Evolutionary conservation across 1,140 invertebrate species (phyloP).

Genomic region (Dufourea novaeangliae): DNA sequence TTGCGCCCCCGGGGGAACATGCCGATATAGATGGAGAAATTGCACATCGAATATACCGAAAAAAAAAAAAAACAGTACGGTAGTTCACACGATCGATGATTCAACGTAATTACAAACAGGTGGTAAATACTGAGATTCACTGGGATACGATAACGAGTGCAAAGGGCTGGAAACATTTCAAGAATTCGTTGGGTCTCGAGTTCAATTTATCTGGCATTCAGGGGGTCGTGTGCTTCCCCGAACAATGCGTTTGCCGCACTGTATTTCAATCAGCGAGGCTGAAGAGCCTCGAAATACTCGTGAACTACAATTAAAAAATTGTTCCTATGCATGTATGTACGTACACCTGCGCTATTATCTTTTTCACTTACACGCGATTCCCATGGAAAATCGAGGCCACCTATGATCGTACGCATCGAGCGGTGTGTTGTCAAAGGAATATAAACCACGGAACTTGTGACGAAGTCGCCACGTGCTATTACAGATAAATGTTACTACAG

Average conservation of each 20-base stretch:
- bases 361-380: too few species aligned
- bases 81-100: neutral
- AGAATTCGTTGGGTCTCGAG: conserved; percentile 42
- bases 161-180: conserved; percentile 41
- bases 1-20: neutral
- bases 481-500: too few species aligned
- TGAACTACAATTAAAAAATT: conserved; percentile 15
- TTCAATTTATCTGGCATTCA: conserved; percentile 63
- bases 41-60: neutral
- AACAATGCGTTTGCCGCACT: conserved; percentile 15
- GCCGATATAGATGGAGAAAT: conserved; percentile 11
- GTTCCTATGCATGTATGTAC: neutral
- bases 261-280: conserved; percentile 18
- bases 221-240: conserved; percentile 2
- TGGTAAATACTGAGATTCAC: conserved; percentile 26
- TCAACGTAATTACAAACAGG: conserved; percentile 52
- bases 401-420: too few species aligned
- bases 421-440: too few species aligned
- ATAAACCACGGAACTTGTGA: too few species aligned
- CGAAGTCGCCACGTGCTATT: too few species aligned
- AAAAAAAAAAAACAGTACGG: neutral
- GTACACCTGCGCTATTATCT: neutral
- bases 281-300: neutral
- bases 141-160: conserved; percentile 34
- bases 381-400: too few species aligned